A percentile compares a stretch with the other conserved stretches of the same genome.
These are phyloP conservation scores for Catajapyx aquilonaris DNA, from an alignment of 1,140 invertebrate genomes.

Conservation along the genomic window DNA sequence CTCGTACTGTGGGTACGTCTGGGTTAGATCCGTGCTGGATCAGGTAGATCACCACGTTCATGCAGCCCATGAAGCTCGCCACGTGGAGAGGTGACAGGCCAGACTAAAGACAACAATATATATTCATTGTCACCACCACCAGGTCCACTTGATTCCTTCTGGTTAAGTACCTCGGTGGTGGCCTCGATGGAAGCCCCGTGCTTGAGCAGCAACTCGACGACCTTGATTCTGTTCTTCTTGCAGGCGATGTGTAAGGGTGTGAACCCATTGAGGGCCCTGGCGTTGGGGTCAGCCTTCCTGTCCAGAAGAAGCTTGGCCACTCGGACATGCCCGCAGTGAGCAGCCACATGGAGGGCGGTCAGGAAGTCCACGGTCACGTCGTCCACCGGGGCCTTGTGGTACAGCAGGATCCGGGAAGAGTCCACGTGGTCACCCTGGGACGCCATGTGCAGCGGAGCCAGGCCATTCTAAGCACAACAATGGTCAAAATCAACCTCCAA, in stretches of 20 bases:
- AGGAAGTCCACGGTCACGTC: conserved; percentile 48
- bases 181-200: conserved; percentile 44
- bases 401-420: conserved; percentile 37
- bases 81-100: conserved; percentile 96
- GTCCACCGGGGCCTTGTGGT: conserved; percentile 42
- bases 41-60: conserved; percentile 97
- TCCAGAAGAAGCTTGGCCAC: conserved; percentile 47
- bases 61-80: conserved; percentile 96
- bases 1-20: conserved; percentile 88
- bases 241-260: conserved; percentile 48
- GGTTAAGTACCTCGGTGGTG: conserved; percentile 47
- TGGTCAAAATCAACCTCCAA: conserved; percentile 8
- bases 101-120: no score
- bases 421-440: conserved; percentile 46
- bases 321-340: conserved; percentile 29
- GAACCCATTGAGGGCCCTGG: conserved; percentile 47
- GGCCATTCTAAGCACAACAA: conserved; percentile 26
- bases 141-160: no score
- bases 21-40: conserved; percentile 90
- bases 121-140: no score
- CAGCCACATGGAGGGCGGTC: conserved; percentile 44
- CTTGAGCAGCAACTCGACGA: conserved; percentile 42
- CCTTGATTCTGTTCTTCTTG: conserved; percentile 46
- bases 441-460: conserved; percentile 32
- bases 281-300: conserved; percentile 40